Base-by-base conservation (phyloP, 2,113 vertebrate genomes). In the Atractosteus spatula region DNA sequence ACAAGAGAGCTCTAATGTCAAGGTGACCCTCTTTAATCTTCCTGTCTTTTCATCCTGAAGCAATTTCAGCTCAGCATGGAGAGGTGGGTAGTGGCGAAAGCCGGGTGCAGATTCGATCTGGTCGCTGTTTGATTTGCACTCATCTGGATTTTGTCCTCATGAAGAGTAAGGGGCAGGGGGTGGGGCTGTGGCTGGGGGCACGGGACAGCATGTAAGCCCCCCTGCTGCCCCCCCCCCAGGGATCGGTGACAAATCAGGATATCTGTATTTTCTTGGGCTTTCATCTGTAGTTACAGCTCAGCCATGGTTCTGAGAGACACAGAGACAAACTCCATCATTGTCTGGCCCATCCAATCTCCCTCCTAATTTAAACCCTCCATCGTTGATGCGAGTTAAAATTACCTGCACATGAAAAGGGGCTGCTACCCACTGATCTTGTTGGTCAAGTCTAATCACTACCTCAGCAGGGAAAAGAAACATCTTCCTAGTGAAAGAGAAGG, bases 11-110 rank as follows among this genome's bases (percentile, higher is more conserved):
- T 65, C 80, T 74, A 77, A 76, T 63, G 78, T 74, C 84, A 84
- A 89, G 83, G 85, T 85, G 82, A 84, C 83, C 80, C 78, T 78
- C 76, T 82, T 74, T 77, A 78, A 86, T 86, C 77, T 75, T 70
- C 74, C 71, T 71, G 67, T 72, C 43, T 62, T 43, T 55, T 72
- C 59, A 62, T 57, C 66, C 55, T 71, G 12, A 73, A 76, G 72
- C 75, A 66, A 75, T 70, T 72, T 65, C 71, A 74, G 54, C 54
- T 54, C n/a, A 62, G 16, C 62, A 41, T 3, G 1, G 62, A 51
- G 61, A 55, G 63, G 63, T 12, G 42, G 42, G 42, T 41, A 3
- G 13, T 8, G 43, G 13, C 13, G 42, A 13, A 56, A 68, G 59
- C 57, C n/a, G 10, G 56, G 13, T 11, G 55, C 5, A 42, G 45